Percentiles rank a stretch among this genome's conserved stretches.
These are phyloP conservation scores for Drosophila paranaensis DNA, from an alignment of 2,888 invertebrate genomes.

Conservation along the genomic window DNA sequence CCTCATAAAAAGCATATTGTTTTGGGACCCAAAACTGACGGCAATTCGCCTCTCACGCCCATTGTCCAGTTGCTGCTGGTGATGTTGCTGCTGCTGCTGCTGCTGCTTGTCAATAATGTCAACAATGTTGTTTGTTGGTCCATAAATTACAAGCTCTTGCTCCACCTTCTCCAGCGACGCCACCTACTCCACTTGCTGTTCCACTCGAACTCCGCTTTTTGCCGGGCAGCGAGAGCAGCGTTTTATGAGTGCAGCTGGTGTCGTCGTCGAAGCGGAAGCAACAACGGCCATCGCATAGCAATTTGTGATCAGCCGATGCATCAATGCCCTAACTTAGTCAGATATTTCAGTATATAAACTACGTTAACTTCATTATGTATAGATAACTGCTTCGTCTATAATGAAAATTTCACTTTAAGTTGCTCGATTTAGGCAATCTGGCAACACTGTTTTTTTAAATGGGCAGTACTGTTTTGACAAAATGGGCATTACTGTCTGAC, in stretches of 20 bases:
- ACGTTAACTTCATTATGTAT: no score
- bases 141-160: conserved; percentile 69
- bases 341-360: not conserved
- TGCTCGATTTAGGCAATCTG: no score
- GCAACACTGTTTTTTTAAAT: no score
- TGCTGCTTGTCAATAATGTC: conserved; percentile 78
- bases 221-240: conserved; percentile 16
- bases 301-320: not conserved
- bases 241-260: conserved; percentile 58
- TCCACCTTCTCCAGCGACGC: not conserved
- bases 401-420: no score
- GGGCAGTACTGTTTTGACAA: no score
- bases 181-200: not conserved
- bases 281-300: conserved; percentile 14
- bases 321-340: conserved; percentile 12
- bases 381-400: no score
- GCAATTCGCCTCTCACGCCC: conserved; percentile 30
- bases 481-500: no score
- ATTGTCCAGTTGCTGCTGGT: conserved; percentile 29
- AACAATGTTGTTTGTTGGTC: conserved; percentile 78
- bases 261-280: conserved; percentile 27
- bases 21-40: conserved; percentile 53
- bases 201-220: conserved; percentile 11
- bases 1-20: conserved; percentile 58
- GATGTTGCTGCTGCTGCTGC: conserved; percentile 50